Conservation (phyloP, 2,113 vertebrate species). For the Zeus faber region DNA sequence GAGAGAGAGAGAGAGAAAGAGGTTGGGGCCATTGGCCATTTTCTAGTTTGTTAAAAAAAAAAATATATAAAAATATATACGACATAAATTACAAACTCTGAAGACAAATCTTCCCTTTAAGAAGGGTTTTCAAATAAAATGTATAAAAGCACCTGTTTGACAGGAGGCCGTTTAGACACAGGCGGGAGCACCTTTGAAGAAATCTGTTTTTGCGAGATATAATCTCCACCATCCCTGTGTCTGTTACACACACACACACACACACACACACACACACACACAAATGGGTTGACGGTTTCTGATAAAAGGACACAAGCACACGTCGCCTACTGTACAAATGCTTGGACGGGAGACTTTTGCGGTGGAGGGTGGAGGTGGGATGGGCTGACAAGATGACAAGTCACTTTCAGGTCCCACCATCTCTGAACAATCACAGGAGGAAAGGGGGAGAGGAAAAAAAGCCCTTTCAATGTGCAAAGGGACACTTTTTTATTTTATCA, state of each 20-base stretch:
- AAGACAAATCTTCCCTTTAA: too few species aligned
- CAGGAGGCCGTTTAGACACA: too few species aligned
- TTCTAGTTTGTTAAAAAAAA: too few species aligned
- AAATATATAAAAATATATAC: too few species aligned
- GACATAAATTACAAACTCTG: too few species aligned
- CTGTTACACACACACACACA: background rate
- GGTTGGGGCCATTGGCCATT: too few species aligned
- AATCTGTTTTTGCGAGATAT: background rate
- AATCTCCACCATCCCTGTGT: background rate
- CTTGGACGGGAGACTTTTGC: background rate
- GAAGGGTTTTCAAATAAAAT: too few species aligned
- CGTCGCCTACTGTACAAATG: background rate
- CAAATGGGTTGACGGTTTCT: too few species aligned
- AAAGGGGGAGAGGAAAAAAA: constrained; percentile 15
- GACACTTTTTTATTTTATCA: constrained; percentile 27
- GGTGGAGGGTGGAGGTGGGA: background rate
- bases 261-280: constrained; percentile 6
- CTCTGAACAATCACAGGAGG: constrained; percentile 42
- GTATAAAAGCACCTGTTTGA: too few species aligned
- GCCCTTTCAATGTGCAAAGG: constrained; percentile 34
- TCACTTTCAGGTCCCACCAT: constrained; percentile 49
- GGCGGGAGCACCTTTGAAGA: too few species aligned
- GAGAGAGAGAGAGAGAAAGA: too few species aligned
- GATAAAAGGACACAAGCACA: too few species aligned
- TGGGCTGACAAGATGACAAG: constrained; percentile 46